Evolutionary conservation across 2,888 invertebrate genomes (phyloP).

Genomic region (Dicycla oo): DNA sequence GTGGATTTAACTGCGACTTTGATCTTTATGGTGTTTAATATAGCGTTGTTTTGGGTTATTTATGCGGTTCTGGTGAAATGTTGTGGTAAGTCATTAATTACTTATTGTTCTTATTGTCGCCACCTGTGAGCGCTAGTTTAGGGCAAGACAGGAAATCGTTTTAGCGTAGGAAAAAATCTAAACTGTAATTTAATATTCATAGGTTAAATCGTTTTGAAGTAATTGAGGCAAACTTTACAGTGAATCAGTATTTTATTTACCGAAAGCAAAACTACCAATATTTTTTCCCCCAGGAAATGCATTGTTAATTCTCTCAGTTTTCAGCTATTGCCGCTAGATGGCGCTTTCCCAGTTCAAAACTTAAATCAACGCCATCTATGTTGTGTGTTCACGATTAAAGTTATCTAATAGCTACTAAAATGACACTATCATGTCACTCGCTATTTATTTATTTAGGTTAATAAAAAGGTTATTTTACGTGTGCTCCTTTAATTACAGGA

Average conservation of each 20-base stretch:
- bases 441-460: too few relatives aligned
- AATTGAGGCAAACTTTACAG: not conserved
- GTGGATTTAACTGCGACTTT: slow-evolving; percentile 71
- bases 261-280: not conserved
- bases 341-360: slow-evolving; percentile 1
- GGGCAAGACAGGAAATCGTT: not conserved
- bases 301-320: not conserved
- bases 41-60: slow-evolving; percentile 78
- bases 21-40: slow-evolving; percentile 76
- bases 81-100: slow-evolving; percentile 76
- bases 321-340: slow-evolving; percentile 24
- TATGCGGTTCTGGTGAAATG: slow-evolving; percentile 76
- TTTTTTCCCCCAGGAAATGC: not conserved
- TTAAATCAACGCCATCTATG: slow-evolving; percentile 44
- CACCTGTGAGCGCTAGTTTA: not conserved
- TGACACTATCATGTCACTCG: not conserved
- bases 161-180: not conserved
- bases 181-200: not conserved
- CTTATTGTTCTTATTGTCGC: not conserved
- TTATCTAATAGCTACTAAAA: not conserved
- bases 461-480: too few relatives aligned
- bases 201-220: not conserved
- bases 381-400: not conserved
- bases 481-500: too few relatives aligned
- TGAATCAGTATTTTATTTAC: not conserved